Evolutionary conservation across 2,888 invertebrate genomes (phyloP), one percentile per base, ranked within the genome.

Genomic region (Drosophila fulvimacula): DNA sequence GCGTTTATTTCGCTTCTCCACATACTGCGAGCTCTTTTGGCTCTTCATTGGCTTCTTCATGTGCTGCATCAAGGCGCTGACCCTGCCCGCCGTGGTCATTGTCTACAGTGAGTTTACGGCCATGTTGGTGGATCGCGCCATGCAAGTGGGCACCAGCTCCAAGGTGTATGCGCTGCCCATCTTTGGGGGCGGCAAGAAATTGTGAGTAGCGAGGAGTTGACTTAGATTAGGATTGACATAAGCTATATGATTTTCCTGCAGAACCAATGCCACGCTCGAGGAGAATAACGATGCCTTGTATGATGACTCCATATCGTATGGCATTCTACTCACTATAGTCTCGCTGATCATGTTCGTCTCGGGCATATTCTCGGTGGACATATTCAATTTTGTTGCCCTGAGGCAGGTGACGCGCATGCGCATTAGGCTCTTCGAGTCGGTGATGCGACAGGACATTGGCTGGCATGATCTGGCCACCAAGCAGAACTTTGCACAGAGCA

Each of bases 91-190:
- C 21, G 94, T 95, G 36, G 94, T 95, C 34, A 95, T 96, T 76
- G 93, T 95, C 46, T 96, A 96, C 90, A 96, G 96, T 88, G 95
- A 96, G 91, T 95, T 96, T 90, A 95, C 95, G 0, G 93, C 95
- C 21, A 93, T 96, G 75, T 92, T 96, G 79, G 95, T 96, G 76
- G 95, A 95, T 92, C 93, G 95, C 17, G 94, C 94, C 13, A 93
- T 94, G 78, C 93, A 92, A 88, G 92, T 90, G 15, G 94, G 94
- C 17, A 94, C 94, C 3, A 95, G 94, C 36, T 93, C 94, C 0
- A 91, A 92, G n/a, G 95, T 95, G 0, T 88, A 93, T 63, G 93
- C 95, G 27, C 91, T 95, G 74, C 91, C 93, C 1, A 91, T 94
- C 85, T 95, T 95, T 74, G 95, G 95, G 11, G 95, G 95, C 27